Evolutionary conservation across 2,113 vertebrate genomes (phyloP).

Genomic region (Cryptoleucopteryx plumbea): DNA sequence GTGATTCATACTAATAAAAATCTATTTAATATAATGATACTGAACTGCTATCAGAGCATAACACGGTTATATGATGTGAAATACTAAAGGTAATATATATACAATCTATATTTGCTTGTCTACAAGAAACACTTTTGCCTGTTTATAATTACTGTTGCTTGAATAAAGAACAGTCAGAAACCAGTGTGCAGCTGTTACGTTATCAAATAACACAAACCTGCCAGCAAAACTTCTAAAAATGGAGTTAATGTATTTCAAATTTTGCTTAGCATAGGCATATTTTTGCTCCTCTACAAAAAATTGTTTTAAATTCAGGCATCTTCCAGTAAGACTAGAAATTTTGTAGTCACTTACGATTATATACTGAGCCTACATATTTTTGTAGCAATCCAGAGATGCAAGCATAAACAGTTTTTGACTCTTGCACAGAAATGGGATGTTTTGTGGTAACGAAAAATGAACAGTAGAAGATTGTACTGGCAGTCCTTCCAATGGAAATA

Average conservation of each 20-base stretch:
- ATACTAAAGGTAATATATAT: neutral
- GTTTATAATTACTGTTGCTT: neutral
- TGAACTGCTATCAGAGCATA: neutral
- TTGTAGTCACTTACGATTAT: neutral
- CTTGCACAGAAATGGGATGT: neutral
- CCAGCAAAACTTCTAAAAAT: neutral
- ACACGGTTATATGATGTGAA: neutral
- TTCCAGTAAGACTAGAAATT: neutral
- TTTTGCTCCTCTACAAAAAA: neutral
- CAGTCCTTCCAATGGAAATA: conserved; percentile 30
- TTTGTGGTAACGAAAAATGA: conserved; percentile 2
- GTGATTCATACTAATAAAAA: neutral
- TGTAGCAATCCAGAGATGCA: neutral
- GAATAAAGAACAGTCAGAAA: neutral
- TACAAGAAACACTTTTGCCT: neutral
- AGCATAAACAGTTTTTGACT: neutral
- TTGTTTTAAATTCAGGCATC: neutral
- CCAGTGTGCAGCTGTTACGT: neutral
- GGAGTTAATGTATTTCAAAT: neutral
- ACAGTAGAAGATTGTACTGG: neutral
- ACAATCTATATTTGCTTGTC: neutral
- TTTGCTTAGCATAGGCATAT: neutral
- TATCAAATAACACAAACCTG: neutral
- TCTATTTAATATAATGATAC: neutral
- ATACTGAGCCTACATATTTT: neutral